Percentiles rank a stretch among this genome's conserved stretches.
phyloP scores from a whole-genome alignment of 2,797 vertebrate species.

The Amniataba percoides region DNA sequence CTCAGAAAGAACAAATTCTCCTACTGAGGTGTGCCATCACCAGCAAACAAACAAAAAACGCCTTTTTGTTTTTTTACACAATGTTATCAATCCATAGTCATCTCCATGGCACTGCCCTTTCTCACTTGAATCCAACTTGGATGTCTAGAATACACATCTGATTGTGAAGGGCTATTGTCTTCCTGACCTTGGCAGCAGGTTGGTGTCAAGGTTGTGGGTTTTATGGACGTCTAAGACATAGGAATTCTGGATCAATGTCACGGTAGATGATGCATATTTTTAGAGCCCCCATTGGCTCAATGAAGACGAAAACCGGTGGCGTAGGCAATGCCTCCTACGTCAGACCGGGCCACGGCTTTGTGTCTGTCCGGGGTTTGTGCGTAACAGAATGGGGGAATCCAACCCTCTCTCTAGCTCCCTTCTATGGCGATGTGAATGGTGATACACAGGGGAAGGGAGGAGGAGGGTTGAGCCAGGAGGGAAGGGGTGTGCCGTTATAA shows the following conservation, averaged over 20 bases:
- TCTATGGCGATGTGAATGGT: slow-evolving; percentile 66
- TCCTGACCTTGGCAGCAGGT: slow-evolving; percentile 51
- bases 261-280: slow-evolving; percentile 73
- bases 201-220: slow-evolving; percentile 30
- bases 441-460: slow-evolving; percentile 63
- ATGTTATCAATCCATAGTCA: slow-evolving; percentile 37
- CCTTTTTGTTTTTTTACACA: slow-evolving; percentile 22
- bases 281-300: slow-evolving; percentile 73
- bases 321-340: slow-evolving; percentile 77
- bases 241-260: slow-evolving; percentile 53
- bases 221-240: slow-evolving; percentile 53
- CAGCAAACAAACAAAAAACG: slow-evolving; percentile 17
- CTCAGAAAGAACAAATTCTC: slow-evolving; percentile 12
- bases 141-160: slow-evolving; percentile 19
- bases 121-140: slow-evolving; percentile 10
- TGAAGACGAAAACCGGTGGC: slow-evolving; percentile 75
- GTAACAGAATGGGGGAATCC: slow-evolving; percentile 79
- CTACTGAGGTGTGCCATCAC: slow-evolving; percentile 32
- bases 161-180: slow-evolving; percentile 13
- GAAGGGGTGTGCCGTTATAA: slow-evolving; percentile 88
- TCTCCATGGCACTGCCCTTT: slow-evolving; percentile 15
- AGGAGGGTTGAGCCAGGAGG: slow-evolving; percentile 78
- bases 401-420: slow-evolving; percentile 68
- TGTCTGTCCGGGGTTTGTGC: slow-evolving; percentile 72
- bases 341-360: slow-evolving; percentile 69